Evolutionary conservation across 2,888 invertebrate species (phyloP), one percentile per base, ranked within the genome.

Genomic region (Thecophora atra): DNA sequence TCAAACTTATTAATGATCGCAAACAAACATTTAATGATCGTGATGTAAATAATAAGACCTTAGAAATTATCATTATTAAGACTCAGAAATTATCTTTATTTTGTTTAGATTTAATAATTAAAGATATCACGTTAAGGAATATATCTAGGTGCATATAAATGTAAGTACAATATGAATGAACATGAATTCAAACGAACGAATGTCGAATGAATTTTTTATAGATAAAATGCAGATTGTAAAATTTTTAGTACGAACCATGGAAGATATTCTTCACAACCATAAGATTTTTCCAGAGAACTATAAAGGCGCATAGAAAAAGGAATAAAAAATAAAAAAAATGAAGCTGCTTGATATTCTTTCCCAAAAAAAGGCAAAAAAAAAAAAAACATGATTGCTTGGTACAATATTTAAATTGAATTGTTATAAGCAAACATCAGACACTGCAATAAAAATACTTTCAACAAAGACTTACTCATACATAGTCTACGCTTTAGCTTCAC

Each of bases 201-300:
- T 62, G 30, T 62, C 42, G 19, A 21, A 44, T 42, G 26, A 11
- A 21, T 54, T 19, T 21, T 8, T 7, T 54, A n/a, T 54, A 54
- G 3, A 26, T 17, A 28, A 15, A 58, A 28, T 58, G 17, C 28
- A 26, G 26, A 58, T 15, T 6, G 30, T 4, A 30, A 6, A 30
- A 58, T 26, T 4, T 28, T 21, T 54, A 76, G 89, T 92, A 92
- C 92, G 91, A 91, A 92, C 92, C 92, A 92, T 90, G 92, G 92
- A 87, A 91, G 90, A 89, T 90, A 92, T 88, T 92, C 92, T 91
- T 92, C 85, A 78, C 84, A 85, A 79, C 92, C 92, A 89, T 89
- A 90, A 81, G 88, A 86, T 89, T 92, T 92, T 90, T 92, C 92
- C 91, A 92, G 91, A 89, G 91, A 91, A 92, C 92, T 92, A 90